Percentiles rank a stretch among this genome's conserved stretches.
Evolutionary conservation across 1,140 invertebrate genomes (phyloP).

Genomic region (Polyergus mexicanus): DNA sequence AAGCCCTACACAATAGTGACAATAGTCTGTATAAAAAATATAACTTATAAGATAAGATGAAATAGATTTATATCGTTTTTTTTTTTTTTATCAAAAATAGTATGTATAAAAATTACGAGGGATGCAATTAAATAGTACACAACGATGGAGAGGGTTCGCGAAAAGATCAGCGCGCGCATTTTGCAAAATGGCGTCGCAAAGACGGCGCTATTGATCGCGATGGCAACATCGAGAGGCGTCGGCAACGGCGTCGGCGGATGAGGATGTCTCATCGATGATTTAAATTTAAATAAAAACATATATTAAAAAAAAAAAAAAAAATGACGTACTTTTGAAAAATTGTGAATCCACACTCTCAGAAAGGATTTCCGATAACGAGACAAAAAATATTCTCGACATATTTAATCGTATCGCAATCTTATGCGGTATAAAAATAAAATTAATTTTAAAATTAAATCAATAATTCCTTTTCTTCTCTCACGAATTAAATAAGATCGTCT

Average conservation of each 20-base stretch:
- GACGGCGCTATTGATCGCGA: conserved; percentile 82
- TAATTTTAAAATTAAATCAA: no score
- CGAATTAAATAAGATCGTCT: no score
- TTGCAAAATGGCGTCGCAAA: conserved; percentile 80
- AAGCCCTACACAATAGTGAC: not conserved
- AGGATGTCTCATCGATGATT: not conserved
- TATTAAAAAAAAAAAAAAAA: not conserved
- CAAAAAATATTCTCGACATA: no score
- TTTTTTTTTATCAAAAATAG: not conserved
- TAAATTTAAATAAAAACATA: not conserved
- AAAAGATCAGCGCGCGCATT: conserved; percentile 33
- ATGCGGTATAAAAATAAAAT: no score
- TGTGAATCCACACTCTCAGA: no score
- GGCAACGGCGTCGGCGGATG: conserved; percentile 59
- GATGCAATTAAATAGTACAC: not conserved
- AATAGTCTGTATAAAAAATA: not conserved
- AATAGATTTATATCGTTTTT: not conserved
- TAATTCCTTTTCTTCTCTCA: no score
- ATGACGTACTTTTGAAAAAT: not conserved
- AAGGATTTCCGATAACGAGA: no score
- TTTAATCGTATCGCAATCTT: no score
- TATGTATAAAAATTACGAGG: not conserved
- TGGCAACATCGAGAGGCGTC: conserved; percentile 81
- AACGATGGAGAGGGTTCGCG: not conserved
- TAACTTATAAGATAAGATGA: not conserved